Evolutionary conservation across 2,888 invertebrate species (phyloP), one percentile per base, ranked within the genome.

Genomic region (Caenorhabditis imperialis): DNA sequence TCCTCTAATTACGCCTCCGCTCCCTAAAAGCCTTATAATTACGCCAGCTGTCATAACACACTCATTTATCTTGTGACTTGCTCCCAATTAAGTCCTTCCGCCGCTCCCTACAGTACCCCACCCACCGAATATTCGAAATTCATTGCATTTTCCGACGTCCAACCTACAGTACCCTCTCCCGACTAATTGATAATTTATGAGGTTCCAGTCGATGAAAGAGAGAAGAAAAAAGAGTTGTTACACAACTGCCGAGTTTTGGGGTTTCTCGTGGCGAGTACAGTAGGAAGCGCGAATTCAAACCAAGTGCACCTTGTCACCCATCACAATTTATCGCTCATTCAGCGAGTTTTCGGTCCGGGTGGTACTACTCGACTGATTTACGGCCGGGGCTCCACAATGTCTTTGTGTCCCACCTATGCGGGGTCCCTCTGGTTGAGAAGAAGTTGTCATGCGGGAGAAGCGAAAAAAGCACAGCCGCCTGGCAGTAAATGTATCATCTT

Each of bases 101-200:
- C 16, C 48, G 23, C 37, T 38, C 27, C 44, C 42, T 69, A 58
- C 60, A 47, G 61, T 61, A 70, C n/a, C 18, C 47, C 27, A 10
- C 25, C n/a, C 20, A 20, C 55, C 20, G 18, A 6, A 18, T 22
- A 20, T 70, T 70, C 37, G 23, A 50, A 55, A 61, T 61, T 55
- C 54, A 55, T 50, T 61, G 33, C 48, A 10, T 47, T 27, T n/a
- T n/a, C n/a, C n/a, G n/a, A n/a, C 23, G 45, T 53, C 54, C 27
- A 40, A 18, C 40, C 67, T 61, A 62, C 63, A 62, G 62, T 55
- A 57, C 22, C 27, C 42, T 54, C 25, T 27, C 16, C 48, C 40
- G 18, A 22, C 73, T 73, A 72, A 72, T 72, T 72, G 72, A 72
- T 72, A 72, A 72, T 72, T 72, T 72, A 72, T 72, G 63, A 47